Base-by-base conservation (phyloP, 53 echinoderm and acorn worm species). In the Holothuria leucospilota region DNA sequence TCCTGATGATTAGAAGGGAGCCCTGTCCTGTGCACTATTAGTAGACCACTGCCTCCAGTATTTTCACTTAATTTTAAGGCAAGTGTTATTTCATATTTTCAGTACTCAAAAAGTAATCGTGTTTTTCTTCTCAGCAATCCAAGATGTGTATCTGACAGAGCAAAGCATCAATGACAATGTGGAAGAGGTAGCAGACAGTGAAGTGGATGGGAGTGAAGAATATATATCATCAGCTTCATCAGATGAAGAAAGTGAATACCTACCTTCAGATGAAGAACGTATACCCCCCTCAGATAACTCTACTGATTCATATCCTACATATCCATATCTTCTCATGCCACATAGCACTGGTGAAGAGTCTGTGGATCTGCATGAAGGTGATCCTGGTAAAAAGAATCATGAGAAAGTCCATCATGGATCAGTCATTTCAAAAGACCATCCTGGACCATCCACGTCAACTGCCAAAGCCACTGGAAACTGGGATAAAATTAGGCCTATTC, bases 161-260 rank as follows among this genome's bases (percentile, higher is more conserved):
- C 20, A 62, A 62, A 62, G 28, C 28, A 64, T 20, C 14, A 2
- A 64, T 26, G 65, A 13, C 24, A 10, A 26, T 64, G n/a, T 64
- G 2, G 12, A 20, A 28, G 38, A 71, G 14, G 39, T 25, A 29
- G 6, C 24, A 69, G 25, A 28, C 6, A 11, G 13, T 39, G 71
- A 71, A 20, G 28, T 8, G 8, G 23, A 21, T 34, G 71, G 39
- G 13, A 39, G 38, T 39, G 71, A 71, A 29, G 38, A 28, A 7
- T 23, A 69, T 7, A 29, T 25, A 27, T 27, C 29, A 13, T 69
- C 53, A 58, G 51, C 42, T 29, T 58, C 78, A 11, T 78, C 78
- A 58, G 78, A 59, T 29, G 65, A 28, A 64, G 78, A 42, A 10
- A 59, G 29, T 59, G 78, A 56, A 52, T 78, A 56, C 56, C n/a